Evolutionary conservation across 2,113 vertebrate genomes (phyloP).

Genomic region (Meriones unguiculatus): DNA sequence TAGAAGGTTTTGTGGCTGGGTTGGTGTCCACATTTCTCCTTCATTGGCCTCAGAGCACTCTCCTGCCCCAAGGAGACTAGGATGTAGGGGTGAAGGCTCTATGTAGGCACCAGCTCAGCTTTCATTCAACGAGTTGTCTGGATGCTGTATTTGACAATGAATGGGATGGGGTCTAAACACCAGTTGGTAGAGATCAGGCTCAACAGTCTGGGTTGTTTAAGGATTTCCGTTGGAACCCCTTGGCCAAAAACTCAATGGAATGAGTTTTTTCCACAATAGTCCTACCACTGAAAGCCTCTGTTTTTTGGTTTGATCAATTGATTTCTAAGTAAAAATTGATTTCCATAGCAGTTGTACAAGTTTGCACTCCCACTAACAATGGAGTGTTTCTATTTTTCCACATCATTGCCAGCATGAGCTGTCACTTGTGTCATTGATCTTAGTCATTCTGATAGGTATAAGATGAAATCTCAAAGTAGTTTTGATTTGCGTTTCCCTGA

Average conservation of each 20-base stretch:
- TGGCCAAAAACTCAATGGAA: neutral
- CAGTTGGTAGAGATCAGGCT: neutral
- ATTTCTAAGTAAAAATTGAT: neutral
- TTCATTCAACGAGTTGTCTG: neutral
- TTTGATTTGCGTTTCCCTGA: too few relatives aligned
- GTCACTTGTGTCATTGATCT: too few relatives aligned
- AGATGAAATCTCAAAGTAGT: too few relatives aligned
- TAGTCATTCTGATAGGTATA: too few relatives aligned
- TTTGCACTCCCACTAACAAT: too few relatives aligned
- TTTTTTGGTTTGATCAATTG: neutral
- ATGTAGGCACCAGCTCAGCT: neutral
- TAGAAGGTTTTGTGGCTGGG: neutral
- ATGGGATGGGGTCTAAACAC: neutral
- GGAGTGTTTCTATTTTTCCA: too few relatives aligned
- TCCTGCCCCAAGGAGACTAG: neutral
- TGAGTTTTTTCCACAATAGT: too few relatives aligned
- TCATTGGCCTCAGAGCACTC: neutral
- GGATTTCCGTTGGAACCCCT: neutral
- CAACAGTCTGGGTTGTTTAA: neutral
- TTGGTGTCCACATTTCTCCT: neutral
- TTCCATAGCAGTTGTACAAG: neutral
- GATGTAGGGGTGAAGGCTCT: neutral
- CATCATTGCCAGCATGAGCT: too few relatives aligned
- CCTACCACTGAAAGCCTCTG: neutral
- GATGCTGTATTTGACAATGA: neutral